Base-by-base conservation (phyloP, 2,113 vertebrate genomes). In the Corydoras sp. region DNA sequence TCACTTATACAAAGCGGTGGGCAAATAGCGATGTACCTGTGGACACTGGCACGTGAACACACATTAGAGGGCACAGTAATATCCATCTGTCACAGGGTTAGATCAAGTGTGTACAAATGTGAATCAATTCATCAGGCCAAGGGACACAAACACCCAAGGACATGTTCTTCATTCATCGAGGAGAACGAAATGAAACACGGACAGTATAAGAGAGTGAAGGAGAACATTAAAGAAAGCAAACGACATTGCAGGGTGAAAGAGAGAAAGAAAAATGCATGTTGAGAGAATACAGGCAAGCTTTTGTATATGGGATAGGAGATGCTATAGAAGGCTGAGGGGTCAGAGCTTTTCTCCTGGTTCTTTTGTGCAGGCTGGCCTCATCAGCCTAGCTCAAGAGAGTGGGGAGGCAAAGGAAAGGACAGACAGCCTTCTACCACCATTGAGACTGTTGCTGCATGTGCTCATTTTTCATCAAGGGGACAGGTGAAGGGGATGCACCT, bases 31-130 rank as follows among this genome's bases (percentile, higher is more conserved):
- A 69, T 30, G 11, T 31, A 54, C 31, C 18, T 83, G 79, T 83
- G 80, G 76, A 80, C 74, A 79, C 82, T 60, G 82, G 83, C 78
- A 76, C 81, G 80, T 77, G 79, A 73, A 78, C 81, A 67, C 85
- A 81, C 81, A 71, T 77, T 78, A 72, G 74, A 77, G 77, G 70
- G 58, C 73, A 81, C 77, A 81, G 84, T 89, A 84, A 90, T 86
- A 88, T 91, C 88, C 88, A 85, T 80, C 81, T 87, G 81, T 85
- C 77, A 72, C 86, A 88, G 91, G 90, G 91, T 92, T 91, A 91
- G 90, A 92, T 89, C 88, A 92, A 91, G 88, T 91, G 89, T 91
- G 87, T 90, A 89, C 88, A 92, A 92, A 92, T 84, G 86, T 91
- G 90, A 95, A 94, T 92, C 90, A 89, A 92, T 89, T 89, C 83